Evolutionary conservation across 2,797 vertebrate genomes (phyloP).

Genomic region (Propithecus perrieri): DNA sequence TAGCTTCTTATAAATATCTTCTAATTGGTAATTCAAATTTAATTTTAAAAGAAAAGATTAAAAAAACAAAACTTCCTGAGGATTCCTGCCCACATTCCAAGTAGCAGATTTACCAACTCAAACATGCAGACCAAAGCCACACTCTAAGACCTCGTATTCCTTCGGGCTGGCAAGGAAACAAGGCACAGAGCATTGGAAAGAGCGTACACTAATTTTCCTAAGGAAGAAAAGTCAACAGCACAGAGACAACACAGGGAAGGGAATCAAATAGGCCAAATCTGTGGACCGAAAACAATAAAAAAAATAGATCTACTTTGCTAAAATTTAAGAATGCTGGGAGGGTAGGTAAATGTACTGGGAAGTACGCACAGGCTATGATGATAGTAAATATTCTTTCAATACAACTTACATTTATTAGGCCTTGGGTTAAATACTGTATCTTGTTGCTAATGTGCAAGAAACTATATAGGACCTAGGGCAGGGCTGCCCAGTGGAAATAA

Average conservation of each 20-base stretch:
- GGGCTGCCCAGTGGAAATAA: background rate
- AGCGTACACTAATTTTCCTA: background rate
- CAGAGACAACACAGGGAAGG: background rate
- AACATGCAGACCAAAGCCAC: conserved; percentile 38
- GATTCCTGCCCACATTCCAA: background rate
- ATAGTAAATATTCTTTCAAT: background rate
- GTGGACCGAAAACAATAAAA: background rate
- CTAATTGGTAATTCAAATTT: background rate
- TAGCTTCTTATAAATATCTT: background rate
- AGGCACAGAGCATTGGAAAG: background rate
- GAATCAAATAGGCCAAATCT: background rate
- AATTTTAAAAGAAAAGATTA: background rate
- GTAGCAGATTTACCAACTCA: conserved; percentile 3
- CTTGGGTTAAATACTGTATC: background rate
- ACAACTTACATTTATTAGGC: background rate
- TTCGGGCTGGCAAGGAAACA: background rate
- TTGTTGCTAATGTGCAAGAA: background rate
- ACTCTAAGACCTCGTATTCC: background rate
- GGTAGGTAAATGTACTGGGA: background rate
- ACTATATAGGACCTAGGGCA: rapidly evolving
- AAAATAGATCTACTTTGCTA: background rate
- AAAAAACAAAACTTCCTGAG: background rate
- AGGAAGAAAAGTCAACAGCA: background rate
- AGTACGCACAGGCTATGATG: background rate
- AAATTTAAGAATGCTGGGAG: background rate